Conservation (phyloP, 2,113 vertebrate species). For the Parus major region DNA sequence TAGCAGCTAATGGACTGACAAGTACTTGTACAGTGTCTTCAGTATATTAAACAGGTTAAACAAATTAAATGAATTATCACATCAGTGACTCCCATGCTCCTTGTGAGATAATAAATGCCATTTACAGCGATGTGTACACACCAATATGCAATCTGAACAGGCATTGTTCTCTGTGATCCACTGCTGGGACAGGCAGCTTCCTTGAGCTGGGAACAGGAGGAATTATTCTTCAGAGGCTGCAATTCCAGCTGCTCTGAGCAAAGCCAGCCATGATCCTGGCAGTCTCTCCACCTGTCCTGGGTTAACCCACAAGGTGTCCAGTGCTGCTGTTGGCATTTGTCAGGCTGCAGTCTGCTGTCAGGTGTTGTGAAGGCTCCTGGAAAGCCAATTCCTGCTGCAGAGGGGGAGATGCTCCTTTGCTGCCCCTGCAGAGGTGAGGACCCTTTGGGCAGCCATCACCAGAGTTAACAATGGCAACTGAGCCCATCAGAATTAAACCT, state of each 20-base stretch:
- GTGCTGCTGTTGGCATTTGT: background rate
- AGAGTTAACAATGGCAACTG: background rate
- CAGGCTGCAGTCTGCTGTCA: background rate
- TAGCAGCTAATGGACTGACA: constrained; percentile 29
- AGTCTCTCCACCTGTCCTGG: background rate
- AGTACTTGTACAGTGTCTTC: background rate
- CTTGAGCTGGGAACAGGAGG: background rate
- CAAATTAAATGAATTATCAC: constrained; percentile 48
- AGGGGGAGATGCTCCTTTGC: background rate
- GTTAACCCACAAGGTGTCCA: background rate
- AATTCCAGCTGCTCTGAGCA: background rate
- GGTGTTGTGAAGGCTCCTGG: background rate
- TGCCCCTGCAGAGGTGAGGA: background rate
- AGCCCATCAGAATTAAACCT: background rate
- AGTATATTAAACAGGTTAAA: constrained; percentile 41
- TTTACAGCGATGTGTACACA: background rate
- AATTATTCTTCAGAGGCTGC: background rate
- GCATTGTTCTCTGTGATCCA: background rate
- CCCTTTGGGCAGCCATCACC: background rate
- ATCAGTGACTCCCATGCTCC: constrained; percentile 1
- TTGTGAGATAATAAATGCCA: constrained; percentile 21
- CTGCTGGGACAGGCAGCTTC: background rate
- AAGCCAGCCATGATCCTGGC: background rate
- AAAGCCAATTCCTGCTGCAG: background rate
- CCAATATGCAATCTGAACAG: background rate